These are phyloP conservation scores for Rhea americana DNA, from an alignment of 2,113 vertebrate species.

Conservation along the genomic window DNA sequence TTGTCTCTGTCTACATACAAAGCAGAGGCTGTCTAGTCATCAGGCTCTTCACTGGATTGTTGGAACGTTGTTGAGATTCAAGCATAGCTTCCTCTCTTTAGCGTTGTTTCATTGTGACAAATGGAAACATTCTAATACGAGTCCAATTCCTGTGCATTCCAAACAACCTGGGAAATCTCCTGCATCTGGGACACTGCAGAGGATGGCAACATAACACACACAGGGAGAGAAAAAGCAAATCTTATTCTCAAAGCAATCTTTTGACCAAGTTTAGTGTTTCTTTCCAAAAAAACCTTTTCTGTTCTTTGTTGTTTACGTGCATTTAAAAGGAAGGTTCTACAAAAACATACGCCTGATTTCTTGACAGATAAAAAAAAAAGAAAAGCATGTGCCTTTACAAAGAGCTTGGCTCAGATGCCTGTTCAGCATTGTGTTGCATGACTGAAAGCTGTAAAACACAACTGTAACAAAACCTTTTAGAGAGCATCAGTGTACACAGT, in stretches of 20 bases:
- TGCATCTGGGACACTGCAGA: not conserved
- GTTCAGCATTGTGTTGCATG: not conserved
- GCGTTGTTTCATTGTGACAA: not conserved
- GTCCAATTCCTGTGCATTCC: not conserved
- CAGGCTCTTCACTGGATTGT: fast-evolving
- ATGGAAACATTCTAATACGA: not conserved
- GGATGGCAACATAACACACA: fast-evolving
- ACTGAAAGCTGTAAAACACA: not conserved
- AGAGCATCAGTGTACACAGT: not conserved
- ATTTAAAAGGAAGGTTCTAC: not conserved
- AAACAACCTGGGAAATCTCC: not conserved
- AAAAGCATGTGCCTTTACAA: not conserved
- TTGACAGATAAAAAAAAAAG: not conserved
- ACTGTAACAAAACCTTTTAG: not conserved
- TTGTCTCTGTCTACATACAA: no score
- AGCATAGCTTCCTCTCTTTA: not conserved
- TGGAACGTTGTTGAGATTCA: not conserved
- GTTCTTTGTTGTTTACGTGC: not conserved
- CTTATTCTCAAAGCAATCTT: not conserved
- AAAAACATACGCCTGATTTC: not conserved
- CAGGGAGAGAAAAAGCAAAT: not conserved
- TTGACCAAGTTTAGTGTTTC: not conserved
- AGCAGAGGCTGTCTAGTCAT: no score
- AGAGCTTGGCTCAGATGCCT: not conserved
- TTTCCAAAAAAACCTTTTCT: conserved; percentile 11